A percentile compares a stretch with the other conserved stretches of the same genome.
These are phyloP conservation scores for Axea sp. DNA, from an alignment of 2,888 invertebrate genomes.

Conservation along the genomic window DNA sequence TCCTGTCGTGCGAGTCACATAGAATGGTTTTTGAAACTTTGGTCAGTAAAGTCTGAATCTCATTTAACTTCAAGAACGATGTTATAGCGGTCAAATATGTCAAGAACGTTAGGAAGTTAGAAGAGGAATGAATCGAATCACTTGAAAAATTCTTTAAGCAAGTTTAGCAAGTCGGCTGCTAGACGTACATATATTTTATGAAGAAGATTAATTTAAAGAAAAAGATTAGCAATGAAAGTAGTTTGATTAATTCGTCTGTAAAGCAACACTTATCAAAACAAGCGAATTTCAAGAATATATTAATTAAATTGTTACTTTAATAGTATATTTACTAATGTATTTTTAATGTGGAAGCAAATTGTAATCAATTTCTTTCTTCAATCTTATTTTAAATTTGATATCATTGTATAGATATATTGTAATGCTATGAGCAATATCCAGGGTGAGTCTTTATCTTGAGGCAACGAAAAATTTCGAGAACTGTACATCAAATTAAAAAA, in stretches of 20 bases:
- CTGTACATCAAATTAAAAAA: too few relatives aligned
- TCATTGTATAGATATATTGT: too few relatives aligned
- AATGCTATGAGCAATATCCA: too few relatives aligned
- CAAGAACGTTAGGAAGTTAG: constrained; percentile 44
- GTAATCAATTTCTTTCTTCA: too few relatives aligned
- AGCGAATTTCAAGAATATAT: constrained; percentile 8
- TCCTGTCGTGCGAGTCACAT: constrained; percentile 29
- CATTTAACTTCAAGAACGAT: constrained; percentile 49
- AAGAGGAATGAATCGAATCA: constrained; percentile 45
- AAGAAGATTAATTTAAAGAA: constrained; percentile 29
- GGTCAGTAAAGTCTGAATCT: constrained; percentile 47
- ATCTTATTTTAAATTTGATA: too few relatives aligned
- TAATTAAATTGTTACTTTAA: constrained; percentile 7
- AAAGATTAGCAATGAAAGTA: constrained; percentile 8
- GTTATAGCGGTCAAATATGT: constrained; percentile 55
- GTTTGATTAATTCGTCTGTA: constrained; percentile 24
- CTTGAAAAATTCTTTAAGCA: constrained; percentile 49
- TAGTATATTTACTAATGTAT: too few relatives aligned
- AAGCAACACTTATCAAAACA: constrained; percentile 1
- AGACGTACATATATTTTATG: constrained; percentile 31
- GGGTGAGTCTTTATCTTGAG: too few relatives aligned
- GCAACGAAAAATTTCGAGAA: too few relatives aligned
- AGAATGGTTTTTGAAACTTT: constrained; percentile 48
- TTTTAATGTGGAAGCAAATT: too few relatives aligned
- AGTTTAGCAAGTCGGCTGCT: constrained; percentile 46